A percentile compares a stretch with the other conserved stretches of the same genome.
Evolutionary conservation across 2,113 vertebrate genomes (phyloP).

Genomic region (Chlorocebus sabaeus): DNA sequence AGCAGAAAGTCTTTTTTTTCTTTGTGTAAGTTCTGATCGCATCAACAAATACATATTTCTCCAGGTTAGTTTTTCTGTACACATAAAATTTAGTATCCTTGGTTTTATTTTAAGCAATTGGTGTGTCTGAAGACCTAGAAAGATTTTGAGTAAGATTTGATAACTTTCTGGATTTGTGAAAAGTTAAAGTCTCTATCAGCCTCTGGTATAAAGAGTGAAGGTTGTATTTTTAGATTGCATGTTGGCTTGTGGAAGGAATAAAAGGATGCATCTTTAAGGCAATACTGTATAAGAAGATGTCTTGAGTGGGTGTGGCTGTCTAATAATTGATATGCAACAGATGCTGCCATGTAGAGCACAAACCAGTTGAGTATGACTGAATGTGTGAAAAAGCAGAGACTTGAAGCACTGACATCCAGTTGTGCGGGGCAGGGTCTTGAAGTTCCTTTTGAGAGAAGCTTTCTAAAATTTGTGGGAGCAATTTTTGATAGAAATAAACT

Average conservation of each 20-base stretch:
- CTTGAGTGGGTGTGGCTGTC: background rate
- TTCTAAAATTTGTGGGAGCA: background rate
- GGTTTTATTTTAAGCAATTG: background rate
- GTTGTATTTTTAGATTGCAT: background rate
- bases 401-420: background rate
- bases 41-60: background rate
- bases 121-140: background rate
- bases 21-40: conserved; percentile 11
- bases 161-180: conserved; percentile 40
- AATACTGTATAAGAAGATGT: background rate
- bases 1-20: background rate
- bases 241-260: background rate
- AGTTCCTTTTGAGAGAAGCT: conserved; percentile 27
- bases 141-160: background rate
- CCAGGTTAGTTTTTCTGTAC: background rate
- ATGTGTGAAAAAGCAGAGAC: background rate
- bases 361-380: background rate
- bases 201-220: background rate
- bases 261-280: background rate
- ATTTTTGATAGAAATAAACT: background rate
- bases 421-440: background rate
- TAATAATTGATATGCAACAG: background rate
- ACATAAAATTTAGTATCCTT: conserved; percentile 40
- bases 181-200: background rate
- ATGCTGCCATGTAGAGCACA: background rate